Percentiles rank a stretch among this genome's conserved stretches.
Conservation (phyloP, 1,140 invertebrate genomes). For the Bombus sylvicola region DNA sequence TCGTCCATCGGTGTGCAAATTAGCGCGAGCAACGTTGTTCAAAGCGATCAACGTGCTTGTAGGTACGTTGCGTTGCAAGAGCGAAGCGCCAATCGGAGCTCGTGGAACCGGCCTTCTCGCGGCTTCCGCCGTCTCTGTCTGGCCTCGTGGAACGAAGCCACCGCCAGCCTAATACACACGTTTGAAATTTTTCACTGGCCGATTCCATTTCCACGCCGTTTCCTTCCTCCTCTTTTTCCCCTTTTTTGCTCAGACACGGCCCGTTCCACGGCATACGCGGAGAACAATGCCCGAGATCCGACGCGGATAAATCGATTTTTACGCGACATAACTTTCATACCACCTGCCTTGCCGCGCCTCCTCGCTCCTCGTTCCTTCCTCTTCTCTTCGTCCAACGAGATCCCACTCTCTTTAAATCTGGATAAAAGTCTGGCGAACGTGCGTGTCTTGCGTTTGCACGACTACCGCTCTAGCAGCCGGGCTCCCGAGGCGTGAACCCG, state of each 20-base stretch:
- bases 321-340: constrained; percentile 72
- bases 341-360: constrained; percentile 1
- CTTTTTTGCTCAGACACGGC: not conserved
- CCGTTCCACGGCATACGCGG: constrained; percentile 29
- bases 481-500: constrained; percentile 51
- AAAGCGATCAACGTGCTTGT: not conserved
- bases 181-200: constrained; percentile 62
- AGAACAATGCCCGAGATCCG: constrained; percentile 80
- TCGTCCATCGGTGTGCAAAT: constrained; percentile 14
- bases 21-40: not conserved
- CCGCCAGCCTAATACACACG: constrained; percentile 50
- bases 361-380: not conserved
- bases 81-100: constrained; percentile 36
- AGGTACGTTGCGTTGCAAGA: constrained; percentile 46
- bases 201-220: constrained; percentile 57
- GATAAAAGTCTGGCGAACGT: too few species aligned
- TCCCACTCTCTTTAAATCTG: not conserved
- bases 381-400: not conserved
- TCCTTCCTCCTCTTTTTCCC: constrained; percentile 34
- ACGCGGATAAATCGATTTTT: constrained; percentile 81
- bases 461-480: not conserved
- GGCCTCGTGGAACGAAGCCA: not conserved
- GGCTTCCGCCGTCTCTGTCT: constrained; percentile 48
- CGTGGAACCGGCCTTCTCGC: constrained; percentile 20
- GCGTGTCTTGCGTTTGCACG: not conserved